Percentiles rank a stretch among this genome's conserved stretches.
Evolutionary conservation across 2,888 invertebrate species (phyloP).

Genomic region (Aphidius colemani): DNA sequence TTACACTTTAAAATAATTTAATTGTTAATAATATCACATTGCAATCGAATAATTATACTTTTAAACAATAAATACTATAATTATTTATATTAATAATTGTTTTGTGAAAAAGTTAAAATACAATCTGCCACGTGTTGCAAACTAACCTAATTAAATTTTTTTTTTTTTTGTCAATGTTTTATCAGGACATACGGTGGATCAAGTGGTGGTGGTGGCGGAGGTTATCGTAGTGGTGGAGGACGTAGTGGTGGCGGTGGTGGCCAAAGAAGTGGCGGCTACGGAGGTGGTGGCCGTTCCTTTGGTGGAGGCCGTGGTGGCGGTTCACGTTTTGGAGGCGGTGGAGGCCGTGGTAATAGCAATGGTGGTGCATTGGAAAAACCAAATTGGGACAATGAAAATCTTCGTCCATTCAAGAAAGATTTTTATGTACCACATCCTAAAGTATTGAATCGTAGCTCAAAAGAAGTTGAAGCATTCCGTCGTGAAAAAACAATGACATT

Average conservation of each 20-base stretch:
- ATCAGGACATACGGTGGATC: conserved; percentile 52
- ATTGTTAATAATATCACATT: too few relatives aligned
- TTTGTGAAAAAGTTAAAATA: too few relatives aligned
- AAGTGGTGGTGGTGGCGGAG: conserved; percentile 40
- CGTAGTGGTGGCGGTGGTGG: conserved; percentile 55
- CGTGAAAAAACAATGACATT: conserved; percentile 74
- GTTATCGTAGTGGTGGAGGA: conserved; percentile 38
- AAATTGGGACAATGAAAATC: conserved; percentile 64
- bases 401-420: conserved; percentile 79
- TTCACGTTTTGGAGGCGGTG: conserved; percentile 47
- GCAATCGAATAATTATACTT: too few relatives aligned
- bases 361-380: conserved; percentile 65
- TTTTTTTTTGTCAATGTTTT: not conserved
- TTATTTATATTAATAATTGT: too few relatives aligned
- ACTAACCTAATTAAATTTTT: too few relatives aligned
- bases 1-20: too few relatives aligned
- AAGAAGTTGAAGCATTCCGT: conserved; percentile 69
- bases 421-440: conserved; percentile 78
- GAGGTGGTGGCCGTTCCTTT: conserved; percentile 26
- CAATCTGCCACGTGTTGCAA: too few relatives aligned
- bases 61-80: too few relatives aligned
- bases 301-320: conserved; percentile 56
- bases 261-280: too few relatives aligned
- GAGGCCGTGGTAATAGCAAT: conserved; percentile 24
- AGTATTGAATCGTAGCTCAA: conserved; percentile 66